Conservation (phyloP, 2,888 invertebrate species). For the Perizoma flavofasciatum region DNA sequence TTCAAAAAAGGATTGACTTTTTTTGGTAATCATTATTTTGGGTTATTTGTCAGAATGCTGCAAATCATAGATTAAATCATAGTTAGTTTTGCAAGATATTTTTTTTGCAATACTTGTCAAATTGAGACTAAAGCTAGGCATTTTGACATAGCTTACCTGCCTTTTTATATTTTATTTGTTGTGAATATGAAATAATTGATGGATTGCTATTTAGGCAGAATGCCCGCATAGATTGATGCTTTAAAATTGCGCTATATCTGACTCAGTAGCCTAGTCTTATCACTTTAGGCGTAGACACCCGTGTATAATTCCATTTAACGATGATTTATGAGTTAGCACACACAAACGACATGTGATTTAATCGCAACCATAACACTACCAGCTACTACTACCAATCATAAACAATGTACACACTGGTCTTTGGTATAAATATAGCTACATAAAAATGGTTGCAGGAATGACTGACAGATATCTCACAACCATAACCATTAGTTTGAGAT, state of each 20-base stretch:
- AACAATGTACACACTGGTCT: constrained; percentile 7
- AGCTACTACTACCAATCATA: constrained; percentile 25
- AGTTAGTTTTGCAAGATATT: too few relatives aligned
- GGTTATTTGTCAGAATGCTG: too few relatives aligned
- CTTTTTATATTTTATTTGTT: too few relatives aligned
- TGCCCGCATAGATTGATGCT: constrained; percentile 7
- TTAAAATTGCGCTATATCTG: constrained; percentile 16
- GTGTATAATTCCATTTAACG: constrained; percentile 21
- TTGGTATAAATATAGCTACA: not conserved
- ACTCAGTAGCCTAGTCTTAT: constrained; percentile 7
- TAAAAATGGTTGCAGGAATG: not conserved
- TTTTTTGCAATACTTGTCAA: too few relatives aligned
- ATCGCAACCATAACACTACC: constrained; percentile 23
- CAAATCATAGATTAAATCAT: too few relatives aligned
- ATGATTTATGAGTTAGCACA: constrained; percentile 27
- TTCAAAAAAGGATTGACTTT: too few relatives aligned
- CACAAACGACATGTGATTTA: constrained; percentile 28
- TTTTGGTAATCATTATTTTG: too few relatives aligned
- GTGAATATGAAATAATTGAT: too few relatives aligned
- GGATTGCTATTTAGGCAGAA: too few relatives aligned
- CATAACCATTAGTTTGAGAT: not conserved
- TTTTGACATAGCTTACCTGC: too few relatives aligned
- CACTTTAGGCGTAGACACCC: constrained; percentile 17
- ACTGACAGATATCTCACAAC: not conserved
- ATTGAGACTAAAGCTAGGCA: too few relatives aligned